Evolutionary conservation across 2,797 vertebrate species (phyloP).

Genomic region (Sebastes dallii): DNA sequence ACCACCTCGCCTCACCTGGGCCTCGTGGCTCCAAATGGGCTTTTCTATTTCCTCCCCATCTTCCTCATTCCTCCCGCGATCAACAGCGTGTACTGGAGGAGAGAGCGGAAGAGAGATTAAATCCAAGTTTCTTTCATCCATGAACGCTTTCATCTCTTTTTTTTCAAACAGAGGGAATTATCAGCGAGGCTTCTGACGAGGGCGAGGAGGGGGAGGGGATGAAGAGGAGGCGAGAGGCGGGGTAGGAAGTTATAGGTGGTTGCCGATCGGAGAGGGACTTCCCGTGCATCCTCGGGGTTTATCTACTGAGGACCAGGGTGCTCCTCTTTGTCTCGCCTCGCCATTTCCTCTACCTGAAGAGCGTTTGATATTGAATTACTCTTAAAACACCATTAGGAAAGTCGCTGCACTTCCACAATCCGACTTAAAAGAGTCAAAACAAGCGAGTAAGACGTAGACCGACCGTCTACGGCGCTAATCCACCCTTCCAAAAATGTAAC

Average conservation of each 20-base stretch:
- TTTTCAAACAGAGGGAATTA: slow-evolving; percentile 95
- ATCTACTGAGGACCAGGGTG: slow-evolving; percentile 44
- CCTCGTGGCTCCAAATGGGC: slow-evolving; percentile 28
- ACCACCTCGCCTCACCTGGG: slow-evolving; percentile 31
- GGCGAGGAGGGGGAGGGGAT: slow-evolving; percentile 7
- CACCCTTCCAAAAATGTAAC: slow-evolving; percentile 68
- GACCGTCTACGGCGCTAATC: slow-evolving; percentile 49
- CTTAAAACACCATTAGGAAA: not conserved
- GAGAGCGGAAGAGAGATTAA: slow-evolving; percentile 79
- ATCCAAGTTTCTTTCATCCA: slow-evolving; percentile 97
- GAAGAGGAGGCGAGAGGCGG: slow-evolving; percentile 23
- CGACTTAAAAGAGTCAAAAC: slow-evolving; percentile 16
- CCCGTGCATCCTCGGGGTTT: slow-evolving; percentile 38
- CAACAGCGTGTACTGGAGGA: slow-evolving; percentile 83
- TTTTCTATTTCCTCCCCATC: slow-evolving; percentile 13
- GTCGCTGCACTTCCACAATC: slow-evolving; percentile 26
- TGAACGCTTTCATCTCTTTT: slow-evolving; percentile 96
- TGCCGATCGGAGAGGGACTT: slow-evolving; percentile 34
- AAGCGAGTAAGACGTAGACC: not conserved
- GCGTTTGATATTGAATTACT: slow-evolving; percentile 19
- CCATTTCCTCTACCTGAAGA: slow-evolving; percentile 31
- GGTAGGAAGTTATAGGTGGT: slow-evolving; percentile 52
- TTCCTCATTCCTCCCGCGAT: slow-evolving; percentile 62
- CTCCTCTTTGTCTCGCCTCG: slow-evolving; percentile 43
- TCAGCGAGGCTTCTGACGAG: slow-evolving; percentile 85